Base-by-base conservation (phyloP, 1,140 invertebrate genomes). In the Harpegnathos saltator region DNA sequence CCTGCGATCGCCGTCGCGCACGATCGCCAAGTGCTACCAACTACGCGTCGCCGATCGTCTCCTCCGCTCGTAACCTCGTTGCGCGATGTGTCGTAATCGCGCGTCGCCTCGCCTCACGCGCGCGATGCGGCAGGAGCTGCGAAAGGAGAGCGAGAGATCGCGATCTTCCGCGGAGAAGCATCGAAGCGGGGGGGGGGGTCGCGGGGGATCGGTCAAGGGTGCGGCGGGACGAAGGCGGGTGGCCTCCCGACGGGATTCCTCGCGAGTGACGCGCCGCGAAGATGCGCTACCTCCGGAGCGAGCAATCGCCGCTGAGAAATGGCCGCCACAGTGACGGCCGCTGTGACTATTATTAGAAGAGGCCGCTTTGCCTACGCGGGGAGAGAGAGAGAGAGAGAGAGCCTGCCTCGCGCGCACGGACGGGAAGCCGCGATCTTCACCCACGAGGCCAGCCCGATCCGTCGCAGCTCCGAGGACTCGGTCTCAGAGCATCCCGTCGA, bases 321-420 rank as follows among this genome's bases (percentile, higher is more conserved):
- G 83, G 83, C 87, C 59, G 83, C 86, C 85, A 38, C 71, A 26
- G 69, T 61, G 62, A n/a, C n/a, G 74, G 52, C 44, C 52, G 82
- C 85, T 87, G 52, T 50, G 72, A 68, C 81, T 88, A 88, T 88
- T 85, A 87, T 87, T 88, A 88, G 83, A 85, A 75, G 29, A 82
- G 63, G 75, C 74, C 81, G 74, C 38, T 52, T 44, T n/a, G n/a
- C n/a, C n/a, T 50, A 71, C 52, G 69, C 65, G 52, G 61, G n/a
- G 26, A 50, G 24, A n/a, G n/a, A n/a, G n/a, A n/a, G n/a, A n/a
- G n/a, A n/a, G n/a, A n/a, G n/a, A n/a, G n/a, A n/a, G n/a, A n/a
- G n/a, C n/a, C 26, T 54, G 63, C 75, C 44, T 54, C 24, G 50
- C 65, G 15, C 50, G 50, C 65, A 7, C 50, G 17, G 65, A 22